Base-by-base conservation (phyloP, 2,888 invertebrate genomes). In the Alloplasta piceator region DNA sequence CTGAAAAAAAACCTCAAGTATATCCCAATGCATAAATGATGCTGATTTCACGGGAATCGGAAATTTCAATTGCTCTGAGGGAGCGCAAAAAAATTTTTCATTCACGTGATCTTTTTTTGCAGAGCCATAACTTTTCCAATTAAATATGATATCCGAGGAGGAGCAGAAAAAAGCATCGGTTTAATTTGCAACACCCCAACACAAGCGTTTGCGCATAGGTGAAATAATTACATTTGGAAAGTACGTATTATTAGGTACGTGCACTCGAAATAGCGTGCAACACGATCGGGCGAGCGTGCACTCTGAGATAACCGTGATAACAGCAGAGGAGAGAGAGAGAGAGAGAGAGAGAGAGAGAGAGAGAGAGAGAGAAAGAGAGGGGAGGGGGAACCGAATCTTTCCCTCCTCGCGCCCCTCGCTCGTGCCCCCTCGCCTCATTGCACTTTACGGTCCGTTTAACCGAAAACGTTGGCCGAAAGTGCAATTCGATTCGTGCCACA, bases 401-500 rank as follows among this genome's bases (percentile, higher is more conserved):
- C 46, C 81, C 71, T 14, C 48, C 26, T 26, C 26, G 26, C 3
- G 26, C 26, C 3, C 26, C 26, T 26, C 61, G 84, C 86, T 86
- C 85, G 73, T 60, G 77, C 58, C 36, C 36, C 84, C 85, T 87
- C 87, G 86, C 84, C 87, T 88, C 89, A 87, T 90, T 90, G 87
- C 89, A 87, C 88, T 90, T 90, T 85, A 87, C 88, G 88, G 85
- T 87, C 85, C 80, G 87, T 78, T 86, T 87, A 84, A 84, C 86
- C 83, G 85, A 87, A 87, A 88, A 87, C 86, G 84, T 85, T 87
- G 87, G 86, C 89, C 90, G 71, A 91, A 91, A 91, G 89, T 86
- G 84, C 87, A 89, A 90, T 91, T 89, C 89, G 88, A 90, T 90
- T 89, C 86, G 86, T 86, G 85, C 85, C 85, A 86, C 85, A 85